Base-by-base conservation (phyloP, 2,113 vertebrate species). In the Ia io region DNA sequence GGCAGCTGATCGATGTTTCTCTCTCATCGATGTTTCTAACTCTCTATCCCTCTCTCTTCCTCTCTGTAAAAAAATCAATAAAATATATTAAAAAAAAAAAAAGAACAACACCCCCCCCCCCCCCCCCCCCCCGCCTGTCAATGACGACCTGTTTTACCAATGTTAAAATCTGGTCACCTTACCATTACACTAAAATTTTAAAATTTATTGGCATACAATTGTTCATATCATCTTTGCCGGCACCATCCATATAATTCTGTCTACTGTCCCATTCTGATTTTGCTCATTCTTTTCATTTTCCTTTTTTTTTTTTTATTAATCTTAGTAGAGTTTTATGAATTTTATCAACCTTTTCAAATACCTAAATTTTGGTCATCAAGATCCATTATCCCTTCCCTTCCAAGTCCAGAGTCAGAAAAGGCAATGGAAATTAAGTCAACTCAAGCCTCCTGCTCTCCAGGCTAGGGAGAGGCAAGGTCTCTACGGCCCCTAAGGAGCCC, bases 371-470 rank as follows among this genome's bases (percentile, higher is more conserved):
- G 28, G 51, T 90, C 53, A 13, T 40, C 84, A 1, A 0, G 28
- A 90, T 6, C 59, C 94, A 9, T 82, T 16, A 79, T 37, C 79
- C 37, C 51, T 88, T 91, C 71, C 74, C 30, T 32, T 70, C 67
- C 65, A 35, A 42, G 73, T 80, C 49, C 11, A 28, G 77, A 44
- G 65, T 35, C 28, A 32, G 77, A 44, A 59, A 25, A 13, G 74
- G 74, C 56, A 5, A 30, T 22, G 74, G 49, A 49, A 56, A 83
- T 47, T 3, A 56, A 49, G 84, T 51, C 61, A 35, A 9, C 9
- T 23, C 28, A 9, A 40, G 84, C 20, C 40, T 56, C 71, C 37
- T n/a, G 35, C n/a, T 20, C 35, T 35, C 73, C 32, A 5, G 12
- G 65, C 51, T 67, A 22, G 28, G 37, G 20, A 76, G 17, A 42